These are phyloP conservation scores for Chamaetylas fuelleborni DNA, from an alignment of 2,113 vertebrate genomes.

Conservation along the genomic window DNA sequence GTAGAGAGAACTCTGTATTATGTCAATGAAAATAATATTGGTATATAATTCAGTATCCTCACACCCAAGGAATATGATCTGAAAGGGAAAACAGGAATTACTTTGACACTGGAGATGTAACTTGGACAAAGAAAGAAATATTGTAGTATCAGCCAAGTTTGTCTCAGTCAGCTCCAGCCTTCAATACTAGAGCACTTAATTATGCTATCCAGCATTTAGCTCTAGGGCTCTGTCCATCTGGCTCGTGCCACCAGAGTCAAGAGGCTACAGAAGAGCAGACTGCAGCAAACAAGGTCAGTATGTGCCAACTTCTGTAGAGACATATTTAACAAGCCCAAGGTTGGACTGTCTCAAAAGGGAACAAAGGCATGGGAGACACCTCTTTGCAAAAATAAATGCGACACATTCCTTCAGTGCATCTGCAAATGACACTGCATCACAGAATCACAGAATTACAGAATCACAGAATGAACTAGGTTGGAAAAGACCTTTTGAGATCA, in stretches of 20 bases:
- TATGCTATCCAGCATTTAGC: background rate
- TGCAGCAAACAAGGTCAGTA: conserved; percentile 26
- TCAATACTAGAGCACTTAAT: conserved; percentile 8
- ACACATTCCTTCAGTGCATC: background rate
- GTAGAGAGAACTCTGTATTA: background rate
- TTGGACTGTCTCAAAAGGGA: background rate
- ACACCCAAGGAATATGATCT: background rate
- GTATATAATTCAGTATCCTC: background rate
- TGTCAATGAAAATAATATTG: background rate
- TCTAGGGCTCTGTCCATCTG: conserved; percentile 47
- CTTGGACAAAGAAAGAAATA: background rate
- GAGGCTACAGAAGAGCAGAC: conserved; percentile 15
- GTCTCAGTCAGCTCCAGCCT: background rate
- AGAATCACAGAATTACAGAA: background rate
- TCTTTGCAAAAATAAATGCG: background rate
- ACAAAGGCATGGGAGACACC: background rate
- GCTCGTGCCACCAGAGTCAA: background rate
- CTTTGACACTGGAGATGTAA: background rate
- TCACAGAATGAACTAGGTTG: background rate
- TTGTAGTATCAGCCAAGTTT: background rate
- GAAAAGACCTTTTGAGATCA: background rate
- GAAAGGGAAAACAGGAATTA: background rate
- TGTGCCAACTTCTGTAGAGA: background rate
- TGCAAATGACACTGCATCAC: background rate
- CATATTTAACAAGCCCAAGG: background rate